Conservation (phyloP, 2,113 vertebrate genomes). For the Ctenodactylus gundi region DNA sequence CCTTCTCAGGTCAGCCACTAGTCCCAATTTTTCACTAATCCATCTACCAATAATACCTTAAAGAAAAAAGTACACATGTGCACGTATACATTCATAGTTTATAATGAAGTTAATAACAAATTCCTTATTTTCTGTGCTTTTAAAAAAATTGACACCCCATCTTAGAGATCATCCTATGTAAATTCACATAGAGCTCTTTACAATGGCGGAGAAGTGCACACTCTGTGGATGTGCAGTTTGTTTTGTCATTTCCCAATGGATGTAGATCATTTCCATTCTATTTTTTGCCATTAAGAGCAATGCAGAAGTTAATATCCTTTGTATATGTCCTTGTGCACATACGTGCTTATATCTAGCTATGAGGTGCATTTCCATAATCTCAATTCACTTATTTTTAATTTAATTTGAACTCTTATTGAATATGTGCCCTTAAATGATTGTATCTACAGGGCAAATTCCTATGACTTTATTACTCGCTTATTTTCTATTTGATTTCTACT, state of each 20-base stretch:
- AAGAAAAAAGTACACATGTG: neutral
- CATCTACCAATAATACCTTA: neutral
- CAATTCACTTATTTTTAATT: slow-evolving; percentile 39
- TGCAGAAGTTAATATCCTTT: neutral
- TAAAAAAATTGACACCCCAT: neutral
- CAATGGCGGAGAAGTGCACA: neutral
- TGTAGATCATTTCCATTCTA: neutral
- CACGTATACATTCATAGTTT: neutral
- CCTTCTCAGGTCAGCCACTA: neutral
- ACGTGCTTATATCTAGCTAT: neutral
- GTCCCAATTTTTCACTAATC: neutral
- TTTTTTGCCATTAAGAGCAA: neutral
- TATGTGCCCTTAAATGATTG: neutral
- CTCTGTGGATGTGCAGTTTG: neutral
- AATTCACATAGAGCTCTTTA: neutral
- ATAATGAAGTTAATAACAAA: too few species aligned
- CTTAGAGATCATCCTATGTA: neutral
- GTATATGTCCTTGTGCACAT: neutral
- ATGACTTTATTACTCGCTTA: neutral
- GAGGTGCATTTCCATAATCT: neutral
- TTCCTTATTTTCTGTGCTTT: neutral
- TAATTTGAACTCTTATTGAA: slow-evolving; percentile 38
- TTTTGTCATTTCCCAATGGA: neutral
- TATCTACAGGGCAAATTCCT: neutral
- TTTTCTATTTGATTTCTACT: slow-evolving; percentile 24